Conservation (phyloP, 2,113 vertebrate genomes). For the Myotis yumanensis region DNA sequence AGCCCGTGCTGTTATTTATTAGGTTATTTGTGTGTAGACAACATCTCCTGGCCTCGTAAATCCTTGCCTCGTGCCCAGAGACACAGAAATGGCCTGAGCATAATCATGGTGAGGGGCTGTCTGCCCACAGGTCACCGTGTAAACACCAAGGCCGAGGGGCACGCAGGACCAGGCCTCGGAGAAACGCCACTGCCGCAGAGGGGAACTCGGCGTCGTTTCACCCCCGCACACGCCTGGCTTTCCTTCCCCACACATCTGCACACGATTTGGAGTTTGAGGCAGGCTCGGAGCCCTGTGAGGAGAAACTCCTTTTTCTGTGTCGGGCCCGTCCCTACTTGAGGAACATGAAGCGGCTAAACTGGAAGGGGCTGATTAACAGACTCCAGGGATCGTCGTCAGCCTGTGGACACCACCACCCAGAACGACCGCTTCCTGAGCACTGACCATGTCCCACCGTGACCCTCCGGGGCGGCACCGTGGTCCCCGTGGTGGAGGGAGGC, state of each 20-base stretch:
- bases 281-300: not conserved
- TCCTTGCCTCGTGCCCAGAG: conserved; percentile 68
- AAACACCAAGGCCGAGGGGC: conserved; percentile 48
- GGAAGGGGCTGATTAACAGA: not conserved
- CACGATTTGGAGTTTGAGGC: not conserved
- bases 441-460: rapidly evolving
- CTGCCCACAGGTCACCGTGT: conserved; percentile 1
- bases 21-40: conserved; percentile 60
- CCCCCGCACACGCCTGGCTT: not conserved
- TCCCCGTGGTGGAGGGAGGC: not conserved
- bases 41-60: conserved; percentile 75
- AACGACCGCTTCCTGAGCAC: rapidly evolving
- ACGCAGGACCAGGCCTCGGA: not conserved
- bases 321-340: not conserved
- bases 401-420: not conserved
- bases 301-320: not conserved
- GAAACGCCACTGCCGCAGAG: not conserved
- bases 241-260: not conserved
- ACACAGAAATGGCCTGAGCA: conserved; percentile 73
- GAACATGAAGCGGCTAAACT: not conserved
- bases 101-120: conserved; percentile 61
- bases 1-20: conserved; percentile 62
- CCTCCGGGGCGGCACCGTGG: rapidly evolving
- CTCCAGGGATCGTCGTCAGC: not conserved
- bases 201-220: not conserved